These are phyloP conservation scores for Erpornis zantholeuca DNA, from an alignment of 2,113 vertebrate species.

Conservation along the genomic window DNA sequence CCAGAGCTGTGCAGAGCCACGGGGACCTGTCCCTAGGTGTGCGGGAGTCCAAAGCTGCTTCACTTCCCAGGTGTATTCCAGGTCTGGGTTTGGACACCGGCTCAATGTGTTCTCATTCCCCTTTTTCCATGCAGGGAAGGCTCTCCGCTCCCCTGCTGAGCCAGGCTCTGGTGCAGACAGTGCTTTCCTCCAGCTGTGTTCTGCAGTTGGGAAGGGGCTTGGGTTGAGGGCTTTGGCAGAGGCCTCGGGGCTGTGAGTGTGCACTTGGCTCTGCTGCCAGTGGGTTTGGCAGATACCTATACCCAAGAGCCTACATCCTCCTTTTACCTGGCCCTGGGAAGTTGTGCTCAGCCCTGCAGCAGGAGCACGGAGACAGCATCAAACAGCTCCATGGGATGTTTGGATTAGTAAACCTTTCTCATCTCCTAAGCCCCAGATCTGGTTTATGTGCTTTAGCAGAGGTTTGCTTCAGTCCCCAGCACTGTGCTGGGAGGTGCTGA, in stretches of 20 bases:
- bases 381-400: not conserved
- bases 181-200: not conserved
- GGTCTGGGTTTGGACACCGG: not conserved
- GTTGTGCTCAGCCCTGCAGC: not conserved
- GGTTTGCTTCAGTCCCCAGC: not conserved
- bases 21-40: not conserved
- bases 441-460: not conserved
- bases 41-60: not conserved
- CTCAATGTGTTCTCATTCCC: not conserved
- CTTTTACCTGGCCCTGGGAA: not conserved
- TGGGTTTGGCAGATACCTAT: not conserved
- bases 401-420: not conserved
- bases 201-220: not conserved
- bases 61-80: not conserved
- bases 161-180: not conserved
- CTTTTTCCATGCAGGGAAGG: not conserved
- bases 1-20: not conserved
- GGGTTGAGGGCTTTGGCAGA: not conserved
- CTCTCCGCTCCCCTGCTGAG: not conserved
- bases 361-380: fast-evolving
- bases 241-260: not conserved
- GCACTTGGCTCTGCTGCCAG: not conserved
- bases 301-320: not conserved
- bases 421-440: not conserved
- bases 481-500: not conserved